These are phyloP conservation scores for Erethizon dorsatum DNA, from an alignment of 2,797 vertebrate species.

Conservation along the genomic window DNA sequence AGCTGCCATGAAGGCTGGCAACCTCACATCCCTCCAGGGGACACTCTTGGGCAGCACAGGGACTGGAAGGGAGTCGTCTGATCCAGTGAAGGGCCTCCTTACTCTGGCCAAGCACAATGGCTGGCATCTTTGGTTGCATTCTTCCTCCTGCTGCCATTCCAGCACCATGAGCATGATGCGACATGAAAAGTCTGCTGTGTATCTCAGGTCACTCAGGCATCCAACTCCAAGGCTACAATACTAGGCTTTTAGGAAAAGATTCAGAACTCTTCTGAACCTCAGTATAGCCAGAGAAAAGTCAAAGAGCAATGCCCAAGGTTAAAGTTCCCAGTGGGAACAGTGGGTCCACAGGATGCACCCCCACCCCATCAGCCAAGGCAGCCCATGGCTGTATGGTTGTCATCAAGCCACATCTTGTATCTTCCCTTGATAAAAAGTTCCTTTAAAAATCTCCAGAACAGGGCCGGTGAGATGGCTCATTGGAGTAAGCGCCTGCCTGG, in stretches of 20 bases:
- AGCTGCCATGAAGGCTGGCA: too few species aligned
- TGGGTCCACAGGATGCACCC: fast-evolving
- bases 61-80: background rate
- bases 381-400: background rate
- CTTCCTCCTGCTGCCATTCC: background rate
- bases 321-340: background rate
- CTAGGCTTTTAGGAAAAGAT: background rate
- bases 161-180: background rate
- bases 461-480: too few species aligned
- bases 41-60: too few species aligned
- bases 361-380: background rate
- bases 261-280: background rate
- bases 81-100: background rate
- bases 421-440: background rate
- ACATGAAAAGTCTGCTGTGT: too few species aligned
- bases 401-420: background rate
- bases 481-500: too few species aligned
- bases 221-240: too few species aligned
- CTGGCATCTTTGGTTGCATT: fast-evolving
- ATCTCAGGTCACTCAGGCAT: background rate
- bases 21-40: fast-evolving
- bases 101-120: fast-evolving
- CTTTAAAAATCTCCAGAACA: too few species aligned
- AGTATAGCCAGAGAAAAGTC: background rate
- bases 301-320: background rate